Base-by-base conservation (phyloP, 2,113 vertebrate species). In the Scomber japonicus region DNA sequence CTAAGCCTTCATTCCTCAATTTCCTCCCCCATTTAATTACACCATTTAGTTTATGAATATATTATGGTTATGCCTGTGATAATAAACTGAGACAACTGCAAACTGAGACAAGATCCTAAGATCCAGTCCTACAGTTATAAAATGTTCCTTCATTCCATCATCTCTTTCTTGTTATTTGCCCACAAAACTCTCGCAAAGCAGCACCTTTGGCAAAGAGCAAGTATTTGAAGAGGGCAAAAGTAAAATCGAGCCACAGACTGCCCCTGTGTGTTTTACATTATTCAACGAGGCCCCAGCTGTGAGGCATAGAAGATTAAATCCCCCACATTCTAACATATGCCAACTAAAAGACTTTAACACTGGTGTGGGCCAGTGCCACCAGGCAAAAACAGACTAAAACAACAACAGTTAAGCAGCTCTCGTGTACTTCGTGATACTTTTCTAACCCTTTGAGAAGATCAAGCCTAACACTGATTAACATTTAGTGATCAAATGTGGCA, bases 221-320 rank as follows among this genome's bases (percentile, higher is more conserved):
- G 88, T 92, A 82, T 91, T 87, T 91, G 88, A 91, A 88, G 78
- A 90, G 86, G 92, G 88, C 85, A 85, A 92, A 84, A 82, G 83
- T 84, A 80, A 89, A 91, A 93, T 87, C 78, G 83, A 92, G 88
- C 86, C 80, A 80, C 86, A 81, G 77, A 88, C 87, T 86, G 90
- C 88, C 91, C 92, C 88, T 82, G 86, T 88, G 74, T 70, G 85
- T 92, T 83, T 87, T 94, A 85, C 92, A 93, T 95, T 92, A 95
- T 95, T 94, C 86, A 94, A 80, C 85, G 64, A 90, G 90, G 88
- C 81, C 91, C 89, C 91, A 88, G 88, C 92, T 92, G 86, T 88
- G 89, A 90, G 92, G 87, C 90, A 88, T 86, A 50, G 91, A 81
- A 92, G 91, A 95, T 94, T 95, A 94, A 94, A 92, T 92, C 92